Conservation (phyloP, 2,113 vertebrate genomes). For the Channa maculata region DNA sequence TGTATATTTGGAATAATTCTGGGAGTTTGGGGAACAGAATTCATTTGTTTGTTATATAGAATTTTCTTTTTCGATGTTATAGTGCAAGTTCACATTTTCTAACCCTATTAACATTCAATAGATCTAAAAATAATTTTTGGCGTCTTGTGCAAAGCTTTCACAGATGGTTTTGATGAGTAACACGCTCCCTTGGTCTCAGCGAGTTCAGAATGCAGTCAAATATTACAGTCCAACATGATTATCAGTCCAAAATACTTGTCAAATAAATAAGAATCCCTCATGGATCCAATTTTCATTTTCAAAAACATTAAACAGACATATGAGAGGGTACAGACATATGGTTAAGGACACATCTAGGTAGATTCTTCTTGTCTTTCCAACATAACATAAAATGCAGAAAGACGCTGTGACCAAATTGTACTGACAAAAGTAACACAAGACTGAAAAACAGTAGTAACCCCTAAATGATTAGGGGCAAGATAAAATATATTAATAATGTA, state of each 20-base stretch:
- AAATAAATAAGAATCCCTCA: conserved; percentile 83
- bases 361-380: conserved; percentile 77
- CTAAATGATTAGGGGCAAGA: conserved; percentile 59
- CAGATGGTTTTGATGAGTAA: conserved; percentile 46
- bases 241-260: conserved; percentile 76
- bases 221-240: conserved; percentile 75
- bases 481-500: conserved; percentile 87
- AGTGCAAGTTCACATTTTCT: conserved; percentile 80
- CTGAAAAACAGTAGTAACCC: conserved; percentile 64
- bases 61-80: conserved; percentile 26
- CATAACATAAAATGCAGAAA: conserved; percentile 67
- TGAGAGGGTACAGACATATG: conserved; percentile 61
- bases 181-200: conserved; percentile 41
- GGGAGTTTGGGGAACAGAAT: conserved; percentile 9
- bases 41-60: conserved; percentile 33
- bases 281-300: conserved; percentile 73
- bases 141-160: conserved; percentile 78
- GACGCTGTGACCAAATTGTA: conserved; percentile 69
- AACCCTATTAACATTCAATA: conserved; percentile 61
- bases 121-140: conserved; percentile 62
- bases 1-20: conserved; percentile 42
- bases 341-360: conserved; percentile 80
- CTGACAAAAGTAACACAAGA: conserved; percentile 73
- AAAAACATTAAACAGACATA: conserved; percentile 61
- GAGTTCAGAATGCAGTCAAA: conserved; percentile 63